Evolutionary conservation across 2,113 vertebrate genomes (phyloP), one percentile per base, ranked within the genome.

Genomic region (Daubentonia madagascariensis): DNA sequence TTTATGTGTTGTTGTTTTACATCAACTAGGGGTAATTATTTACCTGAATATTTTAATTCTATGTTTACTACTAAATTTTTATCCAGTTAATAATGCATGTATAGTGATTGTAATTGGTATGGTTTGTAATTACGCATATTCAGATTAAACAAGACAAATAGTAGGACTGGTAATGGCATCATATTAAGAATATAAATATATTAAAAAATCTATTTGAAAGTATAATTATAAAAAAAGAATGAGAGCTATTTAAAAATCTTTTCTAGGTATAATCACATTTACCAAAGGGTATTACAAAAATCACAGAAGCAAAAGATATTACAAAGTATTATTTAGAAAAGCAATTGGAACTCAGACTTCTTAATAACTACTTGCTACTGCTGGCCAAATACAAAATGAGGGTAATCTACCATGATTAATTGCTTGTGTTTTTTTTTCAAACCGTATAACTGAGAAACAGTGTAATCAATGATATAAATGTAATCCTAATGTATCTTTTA

Each of bases 321-420:
- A 83, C 85, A 97, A 96, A 89, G 70, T 94, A 90, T 97, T 97
- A 96, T 95, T 97, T 93, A 81, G 70, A 96, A 61, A 96, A 96
- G 97, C 94, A 98, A 97, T 91, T 92, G 85, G 65, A 97, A 96
- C 57, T 93, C 65, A 98, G 87, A 88, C 84, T 98, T 97, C 95
- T 97, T 96, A 97, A 97, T 97, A 98, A 96, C 67, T 93, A 65
- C 84, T 97, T 96, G 72, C 95, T 96, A 98, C 80, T 96, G 80
- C 89, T 96, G 88, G 90, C 95, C 97, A 98, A 98, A 97, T 96
- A 96, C 85, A 97, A 97, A 98, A 97, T 98, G 97, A 98, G 88
- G 96, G 90, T 96, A 97, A 98, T 96, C 95, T 98, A 96, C 94
- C 97, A 96, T 96, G 97, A 98, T 98, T 96, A 98, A 97, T 94